A percentile compares a stretch with the other conserved stretches of the same genome.
phyloP scores from a whole-genome alignment of 1,140 invertebrate genomes.

The Rhizoglyphus robini region DNA sequence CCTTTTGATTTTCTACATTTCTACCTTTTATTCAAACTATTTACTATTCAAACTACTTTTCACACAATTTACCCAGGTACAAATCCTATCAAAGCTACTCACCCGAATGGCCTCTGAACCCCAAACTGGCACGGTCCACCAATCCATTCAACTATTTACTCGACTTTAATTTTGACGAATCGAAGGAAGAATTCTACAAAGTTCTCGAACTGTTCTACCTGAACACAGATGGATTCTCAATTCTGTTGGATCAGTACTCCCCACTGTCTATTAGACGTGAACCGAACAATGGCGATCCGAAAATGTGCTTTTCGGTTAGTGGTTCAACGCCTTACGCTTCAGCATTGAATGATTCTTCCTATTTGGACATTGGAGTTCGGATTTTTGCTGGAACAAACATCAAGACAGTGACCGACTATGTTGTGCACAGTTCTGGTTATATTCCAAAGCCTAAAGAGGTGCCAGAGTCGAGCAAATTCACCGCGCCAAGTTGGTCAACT shows the following conservation, averaged over 20 bases:
- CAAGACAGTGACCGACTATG: neutral
- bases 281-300: neutral
- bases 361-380: neutral
- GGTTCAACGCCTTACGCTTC: neutral
- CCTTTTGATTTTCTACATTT: no score
- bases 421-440: neutral
- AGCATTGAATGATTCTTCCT: neutral
- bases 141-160: neutral
- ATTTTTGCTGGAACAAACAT: neutral
- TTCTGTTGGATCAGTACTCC: neutral
- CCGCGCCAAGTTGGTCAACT: neutral
- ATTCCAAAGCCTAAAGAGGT: neutral
- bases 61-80: neutral
- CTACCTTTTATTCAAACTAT: no score
- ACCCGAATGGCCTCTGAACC: neutral
- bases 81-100: neutral
- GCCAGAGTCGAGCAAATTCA: neutral
- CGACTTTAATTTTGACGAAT: neutral
- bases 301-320: neutral
- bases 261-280: neutral
- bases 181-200: neutral
- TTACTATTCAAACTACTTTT: no score
- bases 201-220: neutral
- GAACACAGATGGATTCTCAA: neutral
- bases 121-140: neutral